These are phyloP conservation scores for Tyria jacobaeae DNA, from an alignment of 2,888 invertebrate genomes.

Conservation along the genomic window DNA sequence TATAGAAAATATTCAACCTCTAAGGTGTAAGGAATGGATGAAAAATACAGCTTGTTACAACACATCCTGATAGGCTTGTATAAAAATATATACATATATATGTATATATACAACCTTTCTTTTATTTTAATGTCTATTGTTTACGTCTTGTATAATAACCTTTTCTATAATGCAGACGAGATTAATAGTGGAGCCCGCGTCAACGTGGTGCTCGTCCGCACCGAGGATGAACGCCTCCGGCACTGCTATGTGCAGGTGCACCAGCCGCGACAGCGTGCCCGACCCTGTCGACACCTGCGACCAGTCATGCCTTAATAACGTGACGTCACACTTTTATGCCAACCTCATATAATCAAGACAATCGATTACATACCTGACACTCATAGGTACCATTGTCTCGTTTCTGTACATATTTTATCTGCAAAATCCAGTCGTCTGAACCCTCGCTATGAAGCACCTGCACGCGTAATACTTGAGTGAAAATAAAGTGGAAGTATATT, in stretches of 20 bases:
- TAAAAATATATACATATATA: too few species aligned
- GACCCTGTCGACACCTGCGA: conserved; percentile 93
- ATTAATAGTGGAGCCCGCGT: conserved; percentile 95
- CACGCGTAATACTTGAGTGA: not conserved
- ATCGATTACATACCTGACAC: conserved; percentile 90
- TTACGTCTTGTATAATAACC: conserved; percentile 79
- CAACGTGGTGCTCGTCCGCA: conserved; percentile 95
- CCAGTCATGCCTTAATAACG: not conserved
- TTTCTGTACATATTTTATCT: conserved; percentile 97
- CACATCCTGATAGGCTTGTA: too few species aligned
- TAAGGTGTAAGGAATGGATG: too few species aligned
- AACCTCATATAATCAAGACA: conserved; percentile 1
- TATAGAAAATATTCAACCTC: too few species aligned
- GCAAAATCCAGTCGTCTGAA: conserved; percentile 97
- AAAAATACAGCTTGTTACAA: too few species aligned
- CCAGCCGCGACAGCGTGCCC: conserved; percentile 94
- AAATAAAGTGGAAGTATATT: not conserved
- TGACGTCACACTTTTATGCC: conserved; percentile 21
- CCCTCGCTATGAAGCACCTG: conserved; percentile 94
- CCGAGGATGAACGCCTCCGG: conserved; percentile 96
- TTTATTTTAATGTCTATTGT: too few species aligned
- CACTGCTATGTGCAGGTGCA: conserved; percentile 94
- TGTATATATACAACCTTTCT: not conserved
- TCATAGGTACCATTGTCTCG: conserved; percentile 97
- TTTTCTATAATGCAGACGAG: conserved; percentile 97